Evolutionary conservation across 30 jellyfish, hydroid and myxozoan species (phyloP), one percentile per base, ranked within the genome.

Genomic region (Turritopsis dohrnii): DNA sequence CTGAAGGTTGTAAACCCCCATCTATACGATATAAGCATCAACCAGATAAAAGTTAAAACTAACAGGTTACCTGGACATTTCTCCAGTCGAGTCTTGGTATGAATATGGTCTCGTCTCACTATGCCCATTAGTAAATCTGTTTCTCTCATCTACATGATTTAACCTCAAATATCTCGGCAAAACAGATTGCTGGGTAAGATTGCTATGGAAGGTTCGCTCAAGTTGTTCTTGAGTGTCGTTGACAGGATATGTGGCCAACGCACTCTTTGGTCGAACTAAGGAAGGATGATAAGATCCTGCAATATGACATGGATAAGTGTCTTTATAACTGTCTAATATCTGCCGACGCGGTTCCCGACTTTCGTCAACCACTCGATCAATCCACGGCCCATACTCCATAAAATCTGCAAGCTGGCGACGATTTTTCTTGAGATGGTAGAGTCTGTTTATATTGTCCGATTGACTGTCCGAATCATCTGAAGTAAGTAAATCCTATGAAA

Each of bases 321-420:
- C 31, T 27, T 27, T 23, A 69, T 69, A 69, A n/a, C 30, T 27
- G 4, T 27, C 22, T 69, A 69, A 69, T 27, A 27, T 27, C 19
- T 27, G 77, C 31, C 30, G 28, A 1, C 77, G 77, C 28, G 22
- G 77, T 69, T 69, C 83, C n/a, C 41, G 83, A 26, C 83, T 26
- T 7, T 52, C 65, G 0, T 29, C 60, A 8, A 30, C 60, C 18
- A 30, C 83, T 30, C 60, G 28, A 24, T 74, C 83, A 30, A 74
- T 74, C 83, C 83, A 74, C 21, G 83, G 83, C 21, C 65, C 83
- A 29, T 74, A 74, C 65, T 74, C 83, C 8, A 29, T 26, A 52
- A n/a, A 27, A 30, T 74, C 83, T 8, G 28, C 83, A 29, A n/a
- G 13, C 9, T 0, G 65, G 16, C 65, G 65, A 26, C 60, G 52